Conservation (phyloP, 2,797 vertebrate species). For the Tenualosa thibaudeaui region DNA sequence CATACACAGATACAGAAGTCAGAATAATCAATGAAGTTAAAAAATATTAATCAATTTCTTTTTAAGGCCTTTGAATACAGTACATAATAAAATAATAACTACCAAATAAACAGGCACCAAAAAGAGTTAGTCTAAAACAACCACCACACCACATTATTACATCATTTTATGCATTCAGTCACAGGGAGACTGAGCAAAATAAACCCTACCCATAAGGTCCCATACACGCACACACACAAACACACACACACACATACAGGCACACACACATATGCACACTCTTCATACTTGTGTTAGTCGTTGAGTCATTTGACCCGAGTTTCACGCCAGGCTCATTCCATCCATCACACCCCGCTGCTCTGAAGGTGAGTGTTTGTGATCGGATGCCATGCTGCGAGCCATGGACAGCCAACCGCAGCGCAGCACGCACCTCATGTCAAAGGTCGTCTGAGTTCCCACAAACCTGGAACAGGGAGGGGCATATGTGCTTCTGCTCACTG, state of each 20-base stretch:
- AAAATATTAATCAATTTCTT: too few relatives aligned
- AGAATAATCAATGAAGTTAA: too few relatives aligned
- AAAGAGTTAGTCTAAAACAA: too few relatives aligned
- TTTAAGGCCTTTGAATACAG: too few relatives aligned
- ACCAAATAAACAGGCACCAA: too few relatives aligned
- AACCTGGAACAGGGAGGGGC: constrained; percentile 43
- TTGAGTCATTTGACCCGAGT: constrained; percentile 45
- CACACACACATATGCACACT: background rate
- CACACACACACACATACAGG: background rate
- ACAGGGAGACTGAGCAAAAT: too few relatives aligned
- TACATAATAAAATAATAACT: too few relatives aligned
- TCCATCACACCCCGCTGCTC: constrained; percentile 62
- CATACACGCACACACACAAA: background rate
- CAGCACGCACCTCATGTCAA: constrained; percentile 51
- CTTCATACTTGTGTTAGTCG: background rate
- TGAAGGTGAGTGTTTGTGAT: constrained; percentile 70
- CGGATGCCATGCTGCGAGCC: constrained; percentile 43
- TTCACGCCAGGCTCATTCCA: constrained; percentile 55
- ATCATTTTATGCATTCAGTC: too few relatives aligned
- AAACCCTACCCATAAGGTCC: too few relatives aligned
- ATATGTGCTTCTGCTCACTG: constrained; percentile 62
- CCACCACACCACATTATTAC: too few relatives aligned
- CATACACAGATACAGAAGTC: background rate
- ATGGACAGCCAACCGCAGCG: constrained; percentile 52
- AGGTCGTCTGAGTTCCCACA: constrained; percentile 69